These are phyloP conservation scores for Coreius guichenoti DNA, from an alignment of 2,797 vertebrate genomes.

Conservation along the genomic window DNA sequence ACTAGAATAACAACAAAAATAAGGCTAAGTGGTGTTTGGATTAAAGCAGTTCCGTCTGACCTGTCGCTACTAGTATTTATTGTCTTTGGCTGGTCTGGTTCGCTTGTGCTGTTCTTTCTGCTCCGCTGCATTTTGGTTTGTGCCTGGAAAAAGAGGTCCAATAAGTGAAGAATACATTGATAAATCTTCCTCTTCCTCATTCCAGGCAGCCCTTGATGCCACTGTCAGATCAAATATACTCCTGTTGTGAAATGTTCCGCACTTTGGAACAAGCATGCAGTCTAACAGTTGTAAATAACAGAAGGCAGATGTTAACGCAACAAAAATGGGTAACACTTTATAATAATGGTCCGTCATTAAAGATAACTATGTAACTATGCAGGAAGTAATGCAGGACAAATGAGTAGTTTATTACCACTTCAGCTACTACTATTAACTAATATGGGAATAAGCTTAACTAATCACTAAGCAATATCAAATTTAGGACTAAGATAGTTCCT, in stretches of 20 bases:
- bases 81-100: constrained; percentile 31
- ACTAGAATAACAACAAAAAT: not conserved
- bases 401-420: too few relatives aligned
- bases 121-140: constrained; percentile 36
- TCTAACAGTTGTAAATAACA: constrained; percentile 15
- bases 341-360: too few relatives aligned
- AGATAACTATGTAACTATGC: too few relatives aligned
- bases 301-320: constrained; percentile 27
- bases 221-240: constrained; percentile 34
- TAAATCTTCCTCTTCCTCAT: constrained; percentile 34
- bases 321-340: too few relatives aligned
- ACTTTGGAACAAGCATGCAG: not conserved
- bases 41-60: constrained; percentile 9
- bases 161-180: constrained; percentile 1
- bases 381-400: too few relatives aligned
- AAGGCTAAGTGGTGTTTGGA: not conserved
- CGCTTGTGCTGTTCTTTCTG: not conserved
- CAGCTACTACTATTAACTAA: too few relatives aligned
- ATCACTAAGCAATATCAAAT: too few relatives aligned
- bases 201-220: not conserved
- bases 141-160: constrained; percentile 23
- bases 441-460: too few relatives aligned
- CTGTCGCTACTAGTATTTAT: constrained; percentile 37
- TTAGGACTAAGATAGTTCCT: too few relatives aligned
- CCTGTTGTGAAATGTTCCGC: not conserved